A percentile compares a stretch with the other conserved stretches of the same genome.
Conservation (phyloP, 1,140 invertebrate species). For the Hylaeus anthracinus region DNA sequence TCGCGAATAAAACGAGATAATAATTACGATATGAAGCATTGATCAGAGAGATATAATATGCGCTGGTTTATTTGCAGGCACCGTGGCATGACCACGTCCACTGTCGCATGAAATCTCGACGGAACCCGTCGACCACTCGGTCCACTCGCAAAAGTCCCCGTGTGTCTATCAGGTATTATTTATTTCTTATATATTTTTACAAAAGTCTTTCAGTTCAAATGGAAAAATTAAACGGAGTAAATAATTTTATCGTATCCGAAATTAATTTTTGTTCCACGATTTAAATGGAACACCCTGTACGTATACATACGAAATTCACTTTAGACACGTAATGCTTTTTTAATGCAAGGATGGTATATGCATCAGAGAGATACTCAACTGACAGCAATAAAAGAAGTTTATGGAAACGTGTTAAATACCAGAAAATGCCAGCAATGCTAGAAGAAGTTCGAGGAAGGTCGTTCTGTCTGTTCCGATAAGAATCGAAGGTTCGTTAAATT, state of each 20-base stretch:
- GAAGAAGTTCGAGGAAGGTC: too few relatives aligned
- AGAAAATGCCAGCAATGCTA: background rate
- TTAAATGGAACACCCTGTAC: too few relatives aligned
- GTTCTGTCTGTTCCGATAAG: background rate
- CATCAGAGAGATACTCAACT: background rate
- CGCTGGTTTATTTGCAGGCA: background rate
- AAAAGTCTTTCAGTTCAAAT: too few relatives aligned
- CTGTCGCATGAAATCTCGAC: background rate
- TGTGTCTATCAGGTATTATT: too few relatives aligned
- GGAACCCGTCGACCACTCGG: background rate
- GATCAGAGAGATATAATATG: constrained; percentile 28
- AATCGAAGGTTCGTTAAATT: background rate
- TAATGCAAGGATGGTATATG: too few relatives aligned
- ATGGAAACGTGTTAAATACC: background rate
- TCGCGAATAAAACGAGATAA: constrained; percentile 56
- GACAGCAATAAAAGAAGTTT: background rate
- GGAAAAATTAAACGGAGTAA: too few relatives aligned
- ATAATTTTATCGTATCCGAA: too few relatives aligned
- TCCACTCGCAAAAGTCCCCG: too few relatives aligned
- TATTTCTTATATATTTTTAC: too few relatives aligned
- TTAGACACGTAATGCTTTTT: too few relatives aligned
- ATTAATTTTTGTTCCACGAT: too few relatives aligned
- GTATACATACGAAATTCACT: too few relatives aligned
- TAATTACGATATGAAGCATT: constrained; percentile 45
- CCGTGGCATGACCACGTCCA: constrained; percentile 6